Evolutionary conservation across 2,797 vertebrate genomes (phyloP).

Genomic region (Poeciliopsis infans): DNA sequence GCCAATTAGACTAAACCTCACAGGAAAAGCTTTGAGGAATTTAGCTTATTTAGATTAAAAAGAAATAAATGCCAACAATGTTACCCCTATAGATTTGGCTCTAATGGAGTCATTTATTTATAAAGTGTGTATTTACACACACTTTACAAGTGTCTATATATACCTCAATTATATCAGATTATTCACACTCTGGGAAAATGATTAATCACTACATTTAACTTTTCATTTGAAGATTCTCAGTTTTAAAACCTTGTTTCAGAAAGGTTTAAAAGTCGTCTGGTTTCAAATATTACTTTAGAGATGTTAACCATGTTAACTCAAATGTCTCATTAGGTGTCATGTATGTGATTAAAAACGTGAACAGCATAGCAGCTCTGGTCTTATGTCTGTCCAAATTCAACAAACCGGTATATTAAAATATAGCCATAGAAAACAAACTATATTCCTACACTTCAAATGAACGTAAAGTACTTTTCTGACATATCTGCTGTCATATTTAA

Average conservation of each 20-base stretch:
- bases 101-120: too few relatives aligned
- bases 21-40: too few relatives aligned
- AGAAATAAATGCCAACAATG: too few relatives aligned
- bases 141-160: too few relatives aligned
- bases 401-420: too few relatives aligned
- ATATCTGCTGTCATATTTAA: too few relatives aligned
- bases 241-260: not conserved
- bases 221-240: not conserved
- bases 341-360: not conserved
- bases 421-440: too few relatives aligned
- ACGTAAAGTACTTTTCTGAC: too few relatives aligned
- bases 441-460: not conserved
- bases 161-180: not conserved
- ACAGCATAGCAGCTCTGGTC: not conserved
- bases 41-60: too few relatives aligned
- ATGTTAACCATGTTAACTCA: not conserved
- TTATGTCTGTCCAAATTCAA: not conserved
- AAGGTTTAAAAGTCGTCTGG: not conserved
- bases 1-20: constrained; percentile 6
- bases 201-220: not conserved
- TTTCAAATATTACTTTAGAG: too few relatives aligned
- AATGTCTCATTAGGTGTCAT: not conserved
- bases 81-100: too few relatives aligned
- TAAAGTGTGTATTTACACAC: too few relatives aligned
- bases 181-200: not conserved